Evolutionary conservation across 2,113 vertebrate genomes (phyloP).

Genomic region (Tichodroma muraria): DNA sequence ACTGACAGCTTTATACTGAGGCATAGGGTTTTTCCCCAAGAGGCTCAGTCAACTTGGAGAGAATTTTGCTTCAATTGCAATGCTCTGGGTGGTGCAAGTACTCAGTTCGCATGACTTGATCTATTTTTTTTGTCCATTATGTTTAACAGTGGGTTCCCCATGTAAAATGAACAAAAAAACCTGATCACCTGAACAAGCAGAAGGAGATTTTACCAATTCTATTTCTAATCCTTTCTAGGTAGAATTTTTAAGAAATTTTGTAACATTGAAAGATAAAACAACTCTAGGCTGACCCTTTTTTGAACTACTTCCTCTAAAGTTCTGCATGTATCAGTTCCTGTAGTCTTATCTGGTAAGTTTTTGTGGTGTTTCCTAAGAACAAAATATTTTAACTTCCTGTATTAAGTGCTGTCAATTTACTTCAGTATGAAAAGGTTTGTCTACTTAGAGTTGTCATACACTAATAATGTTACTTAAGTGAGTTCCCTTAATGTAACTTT

Average conservation of each 20-base stretch:
- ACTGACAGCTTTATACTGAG: not conserved
- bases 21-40: not conserved
- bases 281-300: not conserved
- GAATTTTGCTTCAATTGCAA: not conserved
- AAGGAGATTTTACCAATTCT: not conserved
- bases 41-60: not conserved
- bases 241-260: not conserved
- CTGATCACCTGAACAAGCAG: not conserved
- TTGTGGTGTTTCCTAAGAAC: not conserved
- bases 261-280: not conserved
- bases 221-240: not conserved
- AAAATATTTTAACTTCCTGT: not conserved
- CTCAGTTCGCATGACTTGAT: not conserved
- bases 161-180: not conserved
- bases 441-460: not conserved
- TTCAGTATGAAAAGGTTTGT: not conserved
- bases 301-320: not conserved
- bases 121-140: not conserved
- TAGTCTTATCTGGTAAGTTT: not conserved
- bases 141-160: not conserved
- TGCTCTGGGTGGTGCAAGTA: not conserved
- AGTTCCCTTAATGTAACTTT: not conserved
- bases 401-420: not conserved
- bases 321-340: not conserved
- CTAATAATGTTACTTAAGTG: not conserved